Base-by-base conservation (phyloP, 2,888 invertebrate species). In the Eulithis prunata region DNA sequence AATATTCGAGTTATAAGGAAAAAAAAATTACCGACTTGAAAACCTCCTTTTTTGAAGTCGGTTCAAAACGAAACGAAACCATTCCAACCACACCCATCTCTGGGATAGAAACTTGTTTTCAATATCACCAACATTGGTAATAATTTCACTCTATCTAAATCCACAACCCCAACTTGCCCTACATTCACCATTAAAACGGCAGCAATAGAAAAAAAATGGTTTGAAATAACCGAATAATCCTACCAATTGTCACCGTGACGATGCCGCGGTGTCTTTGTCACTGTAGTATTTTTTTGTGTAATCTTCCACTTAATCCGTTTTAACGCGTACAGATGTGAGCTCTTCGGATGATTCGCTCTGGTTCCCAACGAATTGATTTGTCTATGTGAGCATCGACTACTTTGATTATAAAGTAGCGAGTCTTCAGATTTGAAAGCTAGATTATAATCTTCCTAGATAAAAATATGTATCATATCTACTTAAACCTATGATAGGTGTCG, bases 301-400 rank as follows among this genome's bases (percentile, higher is more conserved):
- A 93, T 92, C 91, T 90, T 84, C 79, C 77, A 72, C 83, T 83
- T 93, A 93, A 93, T 91, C 93, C 91, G 88, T 91, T 93, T 91
- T 90, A 92, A 88, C 90, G 87, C 88, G 82, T 84, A 89, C 92
- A 93, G 91, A 93, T 93, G 93, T 86, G 89, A 79, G 70, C 62
- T 71, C 58, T 72, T 74, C 72, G 81, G 58, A 60, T 66, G 71
- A 85, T 84, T 82, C 82, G 78, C 76, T 75, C 75, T 71, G 68
- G 71, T 78, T 78, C 75, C 74, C 73, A 79, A 82, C 80, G 78
- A 79, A 79, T 79, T 76, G 70, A 75, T 72, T 72, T 70, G 68
- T 64, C 58, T 71, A 38, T 47, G 49, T 21, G 21, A 49, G 49
- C 21, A 21, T 49, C 49, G 0, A 45, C n/a, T 12, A n/a, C n/a